Percentiles rank a stretch among this genome's conserved stretches.
phyloP scores from a whole-genome alignment of 1,140 invertebrate species.

The Pogonomyrmex californicus region DNA sequence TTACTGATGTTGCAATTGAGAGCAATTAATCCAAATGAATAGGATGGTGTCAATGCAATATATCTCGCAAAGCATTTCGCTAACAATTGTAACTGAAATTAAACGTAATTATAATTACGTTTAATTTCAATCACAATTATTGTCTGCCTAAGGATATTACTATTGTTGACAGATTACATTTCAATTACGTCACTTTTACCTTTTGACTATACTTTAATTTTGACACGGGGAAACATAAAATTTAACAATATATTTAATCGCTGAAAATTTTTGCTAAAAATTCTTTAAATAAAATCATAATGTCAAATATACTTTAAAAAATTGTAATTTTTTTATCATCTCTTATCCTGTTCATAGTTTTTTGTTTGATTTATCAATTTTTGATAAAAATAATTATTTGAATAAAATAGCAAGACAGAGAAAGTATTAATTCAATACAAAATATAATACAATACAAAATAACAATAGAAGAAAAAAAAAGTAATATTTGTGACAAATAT shows the following conservation, averaged over 20 bases:
- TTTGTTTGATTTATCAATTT: not conserved
- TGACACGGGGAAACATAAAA: not conserved
- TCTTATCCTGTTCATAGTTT: not conserved
- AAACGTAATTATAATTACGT: constrained; percentile 14
- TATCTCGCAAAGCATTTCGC: not conserved
- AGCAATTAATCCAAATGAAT: constrained; percentile 12
- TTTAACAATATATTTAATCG: not conserved
- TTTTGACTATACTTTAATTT: not conserved
- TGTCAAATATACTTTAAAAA: not conserved
- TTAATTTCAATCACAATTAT: constrained; percentile 45
- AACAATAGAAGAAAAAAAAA: too few relatives aligned
- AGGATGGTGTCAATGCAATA: not conserved
- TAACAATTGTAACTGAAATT: not conserved
- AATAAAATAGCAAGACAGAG: not conserved
- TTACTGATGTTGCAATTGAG: not conserved
- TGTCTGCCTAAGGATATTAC: not conserved
- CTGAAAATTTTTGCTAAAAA: not conserved
- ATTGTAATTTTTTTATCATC: not conserved
- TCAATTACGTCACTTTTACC: constrained; percentile 22
- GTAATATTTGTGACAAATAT: too few relatives aligned
- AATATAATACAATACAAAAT: not conserved
- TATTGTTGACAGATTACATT: constrained; percentile 7
- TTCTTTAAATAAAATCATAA: not conserved
- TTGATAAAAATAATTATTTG: not conserved
- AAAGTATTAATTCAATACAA: not conserved